Percentiles rank a stretch among this genome's conserved stretches.
Evolutionary conservation across 2,888 invertebrate genomes (phyloP).

Genomic region (Athalia cordata): DNA sequence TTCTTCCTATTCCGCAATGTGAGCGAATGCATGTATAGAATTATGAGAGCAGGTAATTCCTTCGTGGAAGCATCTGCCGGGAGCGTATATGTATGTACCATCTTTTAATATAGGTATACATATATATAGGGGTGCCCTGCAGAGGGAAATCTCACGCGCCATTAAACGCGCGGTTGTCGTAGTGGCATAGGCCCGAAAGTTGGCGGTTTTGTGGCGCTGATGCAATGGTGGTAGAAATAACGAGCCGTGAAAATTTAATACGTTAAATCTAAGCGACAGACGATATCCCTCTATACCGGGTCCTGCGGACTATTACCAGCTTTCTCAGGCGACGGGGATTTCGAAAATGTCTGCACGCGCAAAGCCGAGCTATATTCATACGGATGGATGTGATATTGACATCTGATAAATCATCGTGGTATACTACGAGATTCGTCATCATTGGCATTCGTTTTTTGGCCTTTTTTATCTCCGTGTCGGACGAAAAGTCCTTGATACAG

Average conservation of each 20-base stretch:
- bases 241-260: slow-evolving; percentile 47
- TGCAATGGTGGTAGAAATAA: slow-evolving; percentile 32
- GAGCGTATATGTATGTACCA: background rate
- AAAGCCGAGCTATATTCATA: background rate
- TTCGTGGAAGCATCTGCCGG: background rate
- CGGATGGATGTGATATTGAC: too few species aligned
- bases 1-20: background rate
- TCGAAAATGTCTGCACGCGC: slow-evolving; percentile 3
- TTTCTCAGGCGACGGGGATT: slow-evolving; percentile 9
- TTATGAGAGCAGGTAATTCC: background rate
- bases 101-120: background rate
- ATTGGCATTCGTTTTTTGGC: background rate
- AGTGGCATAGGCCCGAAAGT: slow-evolving; percentile 28
- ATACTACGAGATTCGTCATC: background rate
- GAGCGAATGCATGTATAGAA: background rate
- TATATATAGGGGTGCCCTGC: background rate
- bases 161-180: slow-evolving; percentile 41
- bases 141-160: slow-evolving; percentile 40
- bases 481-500: too few species aligned
- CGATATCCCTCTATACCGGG: slow-evolving; percentile 5
- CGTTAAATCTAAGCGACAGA: slow-evolving; percentile 43
- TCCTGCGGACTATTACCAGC: background rate
- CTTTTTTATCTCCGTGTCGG: background rate
- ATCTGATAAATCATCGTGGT: background rate
- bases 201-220: background rate